Evolutionary conservation across 2,888 invertebrate genomes (phyloP).

Genomic region (Rutpela maculata): DNA sequence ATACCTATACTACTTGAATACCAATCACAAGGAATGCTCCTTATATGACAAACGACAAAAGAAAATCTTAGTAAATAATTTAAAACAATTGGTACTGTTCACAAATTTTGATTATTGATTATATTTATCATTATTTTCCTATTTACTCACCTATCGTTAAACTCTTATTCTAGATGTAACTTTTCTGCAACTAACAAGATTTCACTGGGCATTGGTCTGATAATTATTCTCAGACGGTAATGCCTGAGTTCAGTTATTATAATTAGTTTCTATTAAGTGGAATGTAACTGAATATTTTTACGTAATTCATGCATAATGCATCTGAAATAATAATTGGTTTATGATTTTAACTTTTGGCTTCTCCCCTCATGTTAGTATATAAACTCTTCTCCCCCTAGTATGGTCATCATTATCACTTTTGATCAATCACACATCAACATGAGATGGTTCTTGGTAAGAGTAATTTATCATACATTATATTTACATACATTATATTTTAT

Average conservation of each 20-base stretch:
- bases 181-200: no score
- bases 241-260: not conserved
- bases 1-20: no score
- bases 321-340: not conserved
- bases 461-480: not conserved
- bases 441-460: constrained; percentile 33
- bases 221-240: not conserved
- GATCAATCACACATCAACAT: constrained; percentile 25
- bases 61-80: no score
- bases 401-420: constrained; percentile 28
- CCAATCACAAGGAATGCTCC: no score
- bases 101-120: no score
- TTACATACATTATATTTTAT: not conserved
- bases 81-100: no score
- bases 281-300: not conserved
- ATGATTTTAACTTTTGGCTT: not conserved
- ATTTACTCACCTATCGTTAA: no score
- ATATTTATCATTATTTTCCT: no score
- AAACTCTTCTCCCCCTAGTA: not conserved
- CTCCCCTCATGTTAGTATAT: constrained; percentile 7
- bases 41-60: no score
- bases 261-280: not conserved
- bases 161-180: no score
- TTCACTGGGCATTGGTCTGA: not conserved
- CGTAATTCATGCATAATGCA: constrained; percentile 11